Conservation (phyloP, 2,113 vertebrate genomes). For the Diadophis punctatus region DNA sequence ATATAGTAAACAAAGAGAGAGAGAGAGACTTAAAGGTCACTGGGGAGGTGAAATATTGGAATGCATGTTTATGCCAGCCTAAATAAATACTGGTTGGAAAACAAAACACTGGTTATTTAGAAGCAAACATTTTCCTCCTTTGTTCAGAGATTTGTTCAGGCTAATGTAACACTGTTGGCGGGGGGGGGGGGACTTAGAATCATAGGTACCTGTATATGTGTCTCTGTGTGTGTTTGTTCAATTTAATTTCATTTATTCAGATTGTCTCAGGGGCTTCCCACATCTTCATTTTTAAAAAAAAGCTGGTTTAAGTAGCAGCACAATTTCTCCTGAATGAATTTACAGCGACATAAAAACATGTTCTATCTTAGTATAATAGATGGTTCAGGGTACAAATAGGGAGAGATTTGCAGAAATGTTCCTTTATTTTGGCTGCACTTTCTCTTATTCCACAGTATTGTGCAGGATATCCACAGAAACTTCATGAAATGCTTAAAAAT, state of each 20-base stretch:
- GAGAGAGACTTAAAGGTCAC: conserved; percentile 6
- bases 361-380: not conserved
- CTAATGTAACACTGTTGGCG: conserved; percentile 13
- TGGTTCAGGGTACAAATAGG: not conserved
- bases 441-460: not conserved
- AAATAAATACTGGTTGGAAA: conserved; percentile 57
- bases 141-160: not conserved
- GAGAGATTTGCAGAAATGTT: not conserved
- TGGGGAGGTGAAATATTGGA: conserved; percentile 55
- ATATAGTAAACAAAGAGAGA: conserved; percentile 30
- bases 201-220: not conserved
- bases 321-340: not conserved
- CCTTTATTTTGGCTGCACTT: not conserved
- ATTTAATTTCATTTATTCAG: conserved; percentile 14
- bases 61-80: conserved; percentile 46
- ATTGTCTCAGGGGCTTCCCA: not conserved
- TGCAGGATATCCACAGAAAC: not conserved
- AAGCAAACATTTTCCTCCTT: conserved; percentile 36
- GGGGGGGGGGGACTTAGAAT: not conserved
- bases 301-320: not conserved
- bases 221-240: not conserved
- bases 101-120: conserved; percentile 52
- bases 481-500: not conserved
- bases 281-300: not conserved
- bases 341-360: not conserved